Evolutionary conservation across 2,797 vertebrate genomes (phyloP).

Genomic region (Dicrostonyx torquatus): DNA sequence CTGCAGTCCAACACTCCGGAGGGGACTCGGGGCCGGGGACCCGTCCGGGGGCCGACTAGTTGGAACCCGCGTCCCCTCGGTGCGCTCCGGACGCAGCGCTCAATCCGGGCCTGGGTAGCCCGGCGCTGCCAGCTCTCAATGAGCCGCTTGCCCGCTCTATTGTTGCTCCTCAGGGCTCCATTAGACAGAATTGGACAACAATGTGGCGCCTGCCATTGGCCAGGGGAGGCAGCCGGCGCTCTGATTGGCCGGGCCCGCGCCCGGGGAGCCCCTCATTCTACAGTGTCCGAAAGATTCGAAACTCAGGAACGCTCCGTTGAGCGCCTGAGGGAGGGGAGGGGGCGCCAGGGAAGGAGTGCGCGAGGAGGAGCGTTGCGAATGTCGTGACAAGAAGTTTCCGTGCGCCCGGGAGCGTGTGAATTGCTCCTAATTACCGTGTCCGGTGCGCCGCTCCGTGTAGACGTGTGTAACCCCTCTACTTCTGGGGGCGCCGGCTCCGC

Average conservation of each 20-base stretch:
- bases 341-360: conserved; percentile 55
- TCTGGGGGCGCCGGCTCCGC: conserved; percentile 60
- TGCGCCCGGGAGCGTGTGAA: conserved; percentile 67
- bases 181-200: conserved; percentile 99
- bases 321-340: conserved; percentile 69
- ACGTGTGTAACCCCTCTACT: conserved; percentile 67
- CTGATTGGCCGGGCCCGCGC: conserved; percentile 93
- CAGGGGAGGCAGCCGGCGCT: conserved; percentile 89
- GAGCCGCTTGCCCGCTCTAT: conserved; percentile 90
- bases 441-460: conserved; percentile 59
- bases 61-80: conserved; percentile 58
- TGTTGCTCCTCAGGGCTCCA: conserved; percentile 97
- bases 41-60: neutral
- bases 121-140: conserved; percentile 85
- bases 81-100: conserved; percentile 60
- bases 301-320: conserved; percentile 71
- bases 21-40: conserved; percentile 27
- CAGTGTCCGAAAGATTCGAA: conserved; percentile 92
- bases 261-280: conserved; percentile 86
- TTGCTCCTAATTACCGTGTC: conserved; percentile 78
- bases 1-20: conserved; percentile 50
- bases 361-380: conserved; percentile 72
- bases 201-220: conserved; percentile 98
- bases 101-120: conserved; percentile 86
- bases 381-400: conserved; percentile 79